Percentiles rank a stretch among this genome's conserved stretches.
These are phyloP conservation scores for Lipophrys pholis DNA, from an alignment of 2,113 vertebrate species.

Conservation along the genomic window DNA sequence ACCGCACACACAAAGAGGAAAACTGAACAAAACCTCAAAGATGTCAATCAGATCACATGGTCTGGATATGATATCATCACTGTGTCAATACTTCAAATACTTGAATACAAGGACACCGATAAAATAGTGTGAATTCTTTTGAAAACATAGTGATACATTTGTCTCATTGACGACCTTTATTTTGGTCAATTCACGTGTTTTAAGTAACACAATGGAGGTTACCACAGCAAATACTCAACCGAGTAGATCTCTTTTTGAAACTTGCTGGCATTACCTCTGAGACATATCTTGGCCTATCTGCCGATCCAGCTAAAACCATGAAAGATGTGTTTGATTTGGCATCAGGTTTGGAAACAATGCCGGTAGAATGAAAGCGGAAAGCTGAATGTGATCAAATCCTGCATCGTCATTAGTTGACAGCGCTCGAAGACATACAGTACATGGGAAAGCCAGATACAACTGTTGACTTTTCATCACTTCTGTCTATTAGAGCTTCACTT, in stretches of 20 bases:
- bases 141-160: conserved; percentile 27
- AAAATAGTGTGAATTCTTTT: conserved; percentile 20
- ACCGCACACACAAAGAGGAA: background rate
- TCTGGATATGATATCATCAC: conserved; percentile 35
- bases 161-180: conserved; percentile 7
- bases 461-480: conserved; percentile 44
- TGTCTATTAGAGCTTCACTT: conserved; percentile 50
- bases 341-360: conserved; percentile 72
- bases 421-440: conserved; percentile 44
- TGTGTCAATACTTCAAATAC: conserved; percentile 26
- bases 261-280: conserved; percentile 60
- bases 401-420: conserved; percentile 64
- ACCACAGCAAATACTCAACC: conserved; percentile 15
- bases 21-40: conserved; percentile 33
- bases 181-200: conserved; percentile 1
- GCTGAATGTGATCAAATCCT: conserved; percentile 66
- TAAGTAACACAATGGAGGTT: conserved; percentile 18
- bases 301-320: conserved; percentile 50
- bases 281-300: conserved; percentile 53
- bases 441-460: conserved; percentile 55
- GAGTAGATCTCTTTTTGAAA: conserved; percentile 23
- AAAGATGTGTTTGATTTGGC: conserved; percentile 79
- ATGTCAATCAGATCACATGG: conserved; percentile 30
- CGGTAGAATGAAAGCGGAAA: conserved; percentile 61
- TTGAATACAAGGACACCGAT: conserved; percentile 13